Evolutionary conservation across 2,797 vertebrate genomes (phyloP).

Genomic region (Erpetoichthys calabaricus): DNA sequence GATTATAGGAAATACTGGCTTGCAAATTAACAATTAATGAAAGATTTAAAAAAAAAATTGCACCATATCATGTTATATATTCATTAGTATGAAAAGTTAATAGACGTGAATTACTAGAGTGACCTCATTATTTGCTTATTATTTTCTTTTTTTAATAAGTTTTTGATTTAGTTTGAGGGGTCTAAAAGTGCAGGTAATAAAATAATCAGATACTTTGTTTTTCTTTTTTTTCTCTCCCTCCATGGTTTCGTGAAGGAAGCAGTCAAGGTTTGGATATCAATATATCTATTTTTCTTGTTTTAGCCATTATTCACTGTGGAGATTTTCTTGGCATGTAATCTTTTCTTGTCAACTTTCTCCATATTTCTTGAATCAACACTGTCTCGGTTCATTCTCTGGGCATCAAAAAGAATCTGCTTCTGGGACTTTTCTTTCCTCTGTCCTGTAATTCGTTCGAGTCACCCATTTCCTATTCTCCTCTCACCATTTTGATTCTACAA

Average conservation of each 20-base stretch:
- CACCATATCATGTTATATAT: too few species aligned
- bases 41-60: too few species aligned
- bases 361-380: neutral
- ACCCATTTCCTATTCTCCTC: too few species aligned
- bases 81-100: too few species aligned
- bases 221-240: slow-evolving; percentile 37
- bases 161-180: slow-evolving; percentile 8
- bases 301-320: too few species aligned
- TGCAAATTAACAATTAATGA: too few species aligned
- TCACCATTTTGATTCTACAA: too few species aligned
- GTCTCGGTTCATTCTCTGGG: slow-evolving; percentile 8
- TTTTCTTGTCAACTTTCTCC: slow-evolving; percentile 22
- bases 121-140: slow-evolving; percentile 21
- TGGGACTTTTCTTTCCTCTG: slow-evolving; percentile 9
- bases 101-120: too few species aligned
- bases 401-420: neutral
- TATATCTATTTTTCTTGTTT: slow-evolving; percentile 13
- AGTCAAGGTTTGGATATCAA: slow-evolving; percentile 79
- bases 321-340: too few species aligned
- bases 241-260: slow-evolving; percentile 69
- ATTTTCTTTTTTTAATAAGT: slow-evolving; percentile 27
- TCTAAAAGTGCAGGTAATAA: slow-evolving; percentile 3
- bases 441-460: neutral
- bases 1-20: too few species aligned
- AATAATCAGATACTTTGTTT: slow-evolving; percentile 32